Conservation (phyloP, 2,888 invertebrate genomes). For the Drosophila mimica region DNA sequence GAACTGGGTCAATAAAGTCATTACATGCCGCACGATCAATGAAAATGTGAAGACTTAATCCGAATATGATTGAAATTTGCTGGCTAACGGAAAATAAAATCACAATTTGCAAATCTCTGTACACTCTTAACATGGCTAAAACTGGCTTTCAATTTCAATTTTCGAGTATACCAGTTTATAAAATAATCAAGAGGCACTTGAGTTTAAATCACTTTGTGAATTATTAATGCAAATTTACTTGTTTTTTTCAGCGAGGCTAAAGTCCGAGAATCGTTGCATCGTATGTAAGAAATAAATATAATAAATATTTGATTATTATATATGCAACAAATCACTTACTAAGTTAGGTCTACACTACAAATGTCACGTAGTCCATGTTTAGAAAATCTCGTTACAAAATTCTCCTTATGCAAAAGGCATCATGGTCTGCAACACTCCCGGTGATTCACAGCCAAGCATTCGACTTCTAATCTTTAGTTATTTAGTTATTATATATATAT, state of each 20-base stretch:
- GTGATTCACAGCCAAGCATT: slow-evolving; percentile 13
- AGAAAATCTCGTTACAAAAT: not conserved
- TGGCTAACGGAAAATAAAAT: not conserved
- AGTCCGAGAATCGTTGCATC: not conserved
- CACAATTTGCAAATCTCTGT: not conserved
- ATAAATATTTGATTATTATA: not conserved
- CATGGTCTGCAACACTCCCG: not conserved
- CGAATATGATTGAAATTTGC: slow-evolving; percentile 8
- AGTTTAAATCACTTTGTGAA: not conserved
- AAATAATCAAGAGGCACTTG: not conserved
- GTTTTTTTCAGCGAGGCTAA: not conserved
- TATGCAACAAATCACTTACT: not conserved
- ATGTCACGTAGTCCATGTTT: slow-evolving; percentile 66
- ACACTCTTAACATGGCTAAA: not conserved
- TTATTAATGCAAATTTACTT: not conserved
- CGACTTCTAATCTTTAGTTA: slow-evolving; percentile 14
- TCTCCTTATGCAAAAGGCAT: not conserved
- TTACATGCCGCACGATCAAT: slow-evolving; percentile 16
- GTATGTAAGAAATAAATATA: not conserved
- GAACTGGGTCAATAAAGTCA: slow-evolving; percentile 69
- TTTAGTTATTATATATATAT: not conserved
- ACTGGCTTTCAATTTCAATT: not conserved
- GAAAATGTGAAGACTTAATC: slow-evolving; percentile 15
- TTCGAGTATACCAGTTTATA: not conserved
- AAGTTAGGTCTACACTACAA: slow-evolving; percentile 15